A percentile compares a stretch with the other conserved stretches of the same genome.
Conservation (phyloP, 2,113 vertebrate species). For the Nothocercus nigrocapillus region DNA sequence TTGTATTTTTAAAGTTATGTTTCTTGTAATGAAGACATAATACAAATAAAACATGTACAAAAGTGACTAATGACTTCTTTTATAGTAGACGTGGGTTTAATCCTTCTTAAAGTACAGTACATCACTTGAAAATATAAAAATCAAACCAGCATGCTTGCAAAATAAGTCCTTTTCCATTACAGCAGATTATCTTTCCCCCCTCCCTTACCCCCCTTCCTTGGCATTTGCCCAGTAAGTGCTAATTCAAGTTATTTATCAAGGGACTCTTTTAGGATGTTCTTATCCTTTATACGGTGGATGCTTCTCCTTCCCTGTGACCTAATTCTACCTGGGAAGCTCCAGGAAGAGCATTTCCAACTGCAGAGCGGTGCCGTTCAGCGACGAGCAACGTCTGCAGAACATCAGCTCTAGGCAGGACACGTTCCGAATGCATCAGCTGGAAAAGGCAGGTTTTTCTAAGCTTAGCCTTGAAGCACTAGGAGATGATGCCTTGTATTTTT, state of each 20-base stretch:
- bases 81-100: slow-evolving; percentile 68
- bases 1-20: slow-evolving; percentile 77
- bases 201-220: neutral
- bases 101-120: slow-evolving; percentile 63
- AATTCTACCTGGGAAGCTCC: neutral
- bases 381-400: neutral
- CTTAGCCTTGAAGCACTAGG: neutral
- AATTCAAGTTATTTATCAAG: neutral
- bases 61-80: slow-evolving; percentile 60
- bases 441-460: neutral
- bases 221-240: slow-evolving; percentile 2
- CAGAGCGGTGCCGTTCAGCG: neutral
- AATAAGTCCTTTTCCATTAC: neutral
- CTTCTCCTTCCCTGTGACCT: slow-evolving; percentile 19
- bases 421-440: neutral
- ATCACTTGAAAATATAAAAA: slow-evolving; percentile 36
- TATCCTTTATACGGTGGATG: slow-evolving; percentile 17
- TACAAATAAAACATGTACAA: slow-evolving; percentile 79
- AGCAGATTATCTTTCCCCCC: neutral
- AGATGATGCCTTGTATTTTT: neutral
- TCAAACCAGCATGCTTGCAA: slow-evolving; percentile 48
- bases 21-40: slow-evolving; percentile 72
- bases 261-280: neutral
- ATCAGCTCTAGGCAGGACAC: neutral
- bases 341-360: neutral